Evolutionary conservation across 2,113 vertebrate species (phyloP).

Genomic region (Hyperopisus bebe): DNA sequence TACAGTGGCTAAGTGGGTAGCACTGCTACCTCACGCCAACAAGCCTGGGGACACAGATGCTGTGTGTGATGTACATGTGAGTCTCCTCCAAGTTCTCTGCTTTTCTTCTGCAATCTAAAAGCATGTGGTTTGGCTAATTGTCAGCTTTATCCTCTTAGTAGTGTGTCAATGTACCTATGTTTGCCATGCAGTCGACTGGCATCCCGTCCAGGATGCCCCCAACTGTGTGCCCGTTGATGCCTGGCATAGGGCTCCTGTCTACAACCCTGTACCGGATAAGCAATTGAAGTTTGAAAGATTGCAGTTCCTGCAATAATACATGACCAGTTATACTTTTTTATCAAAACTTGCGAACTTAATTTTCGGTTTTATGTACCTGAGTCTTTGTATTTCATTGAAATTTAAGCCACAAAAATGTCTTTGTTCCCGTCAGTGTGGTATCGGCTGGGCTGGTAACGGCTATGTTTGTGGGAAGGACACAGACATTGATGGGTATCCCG

Average conservation of each 20-base stretch:
- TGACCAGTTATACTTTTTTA: neutral
- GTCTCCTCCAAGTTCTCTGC: neutral
- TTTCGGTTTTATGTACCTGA: neutral
- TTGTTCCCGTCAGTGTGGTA: slow-evolving; percentile 66
- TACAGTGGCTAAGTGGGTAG: neutral
- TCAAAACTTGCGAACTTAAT: neutral
- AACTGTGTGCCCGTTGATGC: neutral
- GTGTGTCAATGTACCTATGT: neutral
- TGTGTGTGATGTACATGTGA: neutral
- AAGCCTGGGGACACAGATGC: neutral
- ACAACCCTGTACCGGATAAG: neutral
- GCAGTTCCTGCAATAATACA: neutral
- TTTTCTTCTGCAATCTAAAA: neutral
- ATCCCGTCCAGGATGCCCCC: neutral
- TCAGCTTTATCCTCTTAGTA: neutral
- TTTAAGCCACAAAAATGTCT: neutral
- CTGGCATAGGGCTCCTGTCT: neutral
- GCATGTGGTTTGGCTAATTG: neutral
- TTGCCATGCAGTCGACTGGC: neutral
- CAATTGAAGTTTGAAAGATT: neutral
- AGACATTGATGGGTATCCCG: slow-evolving; percentile 92
- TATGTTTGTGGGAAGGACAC: slow-evolving; percentile 86
- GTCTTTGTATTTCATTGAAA: neutral
- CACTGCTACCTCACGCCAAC: neutral
- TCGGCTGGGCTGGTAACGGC: slow-evolving; percentile 93